Conservation (phyloP, 2,888 invertebrate species). For the Sclerodermus sp. region DNA sequence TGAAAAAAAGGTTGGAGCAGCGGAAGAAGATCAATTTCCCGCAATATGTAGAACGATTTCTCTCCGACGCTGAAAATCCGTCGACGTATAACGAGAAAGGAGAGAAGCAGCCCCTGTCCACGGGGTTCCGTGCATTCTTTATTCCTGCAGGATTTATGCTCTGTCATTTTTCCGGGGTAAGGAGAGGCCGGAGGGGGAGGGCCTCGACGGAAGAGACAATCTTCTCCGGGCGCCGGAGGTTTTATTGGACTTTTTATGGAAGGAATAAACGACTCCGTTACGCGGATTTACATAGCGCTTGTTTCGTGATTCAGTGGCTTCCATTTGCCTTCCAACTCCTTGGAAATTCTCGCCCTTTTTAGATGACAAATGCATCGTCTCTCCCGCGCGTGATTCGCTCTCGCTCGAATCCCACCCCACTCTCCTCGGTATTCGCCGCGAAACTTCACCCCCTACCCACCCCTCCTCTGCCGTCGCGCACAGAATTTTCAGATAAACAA, state of each 20-base stretch:
- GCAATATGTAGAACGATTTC: conserved; percentile 48
- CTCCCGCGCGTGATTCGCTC: no score
- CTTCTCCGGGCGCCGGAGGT: conserved; percentile 25
- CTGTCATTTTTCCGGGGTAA: conserved; percentile 44
- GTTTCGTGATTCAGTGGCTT: conserved; percentile 41
- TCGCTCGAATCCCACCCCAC: no score
- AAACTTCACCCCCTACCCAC: no score
- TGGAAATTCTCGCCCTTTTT: neutral
- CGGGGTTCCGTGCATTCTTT: conserved; percentile 35
- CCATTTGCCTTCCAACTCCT: conserved; percentile 19
- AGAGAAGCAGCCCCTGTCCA: conserved; percentile 4
- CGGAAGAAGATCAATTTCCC: conserved; percentile 41
- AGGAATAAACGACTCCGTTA: conserved; percentile 46
- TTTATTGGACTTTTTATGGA: conserved; percentile 49
- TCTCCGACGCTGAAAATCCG: conserved; percentile 36
- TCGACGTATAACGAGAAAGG: conserved; percentile 26
- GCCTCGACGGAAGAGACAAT: conserved; percentile 9
- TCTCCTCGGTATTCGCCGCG: no score
- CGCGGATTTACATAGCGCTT: conserved; percentile 48
- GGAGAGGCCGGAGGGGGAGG: conserved; percentile 10
- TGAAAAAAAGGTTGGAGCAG: conserved; percentile 9
- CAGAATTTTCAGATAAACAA: no score
- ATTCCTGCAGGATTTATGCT: conserved; percentile 43
- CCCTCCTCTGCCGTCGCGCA: no score
- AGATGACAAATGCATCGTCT: no score